phyloP scores from a whole-genome alignment of 2,797 vertebrate genomes.

The Loriculus beryllinus region DNA sequence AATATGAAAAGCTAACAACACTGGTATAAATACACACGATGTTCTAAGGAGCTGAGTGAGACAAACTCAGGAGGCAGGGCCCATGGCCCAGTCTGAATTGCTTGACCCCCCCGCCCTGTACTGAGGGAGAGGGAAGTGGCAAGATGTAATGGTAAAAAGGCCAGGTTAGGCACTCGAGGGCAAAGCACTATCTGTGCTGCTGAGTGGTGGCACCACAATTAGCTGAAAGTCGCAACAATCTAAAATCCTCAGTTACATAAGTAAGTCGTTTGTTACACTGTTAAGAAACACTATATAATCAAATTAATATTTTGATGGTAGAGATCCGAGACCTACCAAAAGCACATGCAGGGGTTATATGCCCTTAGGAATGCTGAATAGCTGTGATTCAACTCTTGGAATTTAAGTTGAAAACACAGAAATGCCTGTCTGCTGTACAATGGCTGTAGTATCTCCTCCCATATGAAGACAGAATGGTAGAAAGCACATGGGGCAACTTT shows the following conservation, averaged over 20 bases:
- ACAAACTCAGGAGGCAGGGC: no score
- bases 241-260: not conserved
- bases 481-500: not conserved
- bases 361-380: not conserved
- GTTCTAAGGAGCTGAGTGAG: not conserved
- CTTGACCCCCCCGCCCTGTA: rapidly evolving
- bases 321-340: not conserved
- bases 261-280: not conserved
- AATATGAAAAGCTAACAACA: not conserved
- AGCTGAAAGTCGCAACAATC: not conserved
- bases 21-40: not conserved
- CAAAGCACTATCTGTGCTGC: not conserved
- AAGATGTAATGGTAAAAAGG: not conserved
- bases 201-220: not conserved
- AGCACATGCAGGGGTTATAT: not conserved
- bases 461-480: not conserved
- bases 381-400: not conserved
- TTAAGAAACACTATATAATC: not conserved
- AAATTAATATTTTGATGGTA: not conserved
- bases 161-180: not conserved
- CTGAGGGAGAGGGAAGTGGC: not conserved
- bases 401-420: not conserved
- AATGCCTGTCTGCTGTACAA: not conserved
- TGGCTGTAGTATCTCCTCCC: not conserved
- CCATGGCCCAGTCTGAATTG: not conserved